Evolutionary conservation across 2,888 invertebrate genomes (phyloP).

Genomic region (Pammene aurita): DNA sequence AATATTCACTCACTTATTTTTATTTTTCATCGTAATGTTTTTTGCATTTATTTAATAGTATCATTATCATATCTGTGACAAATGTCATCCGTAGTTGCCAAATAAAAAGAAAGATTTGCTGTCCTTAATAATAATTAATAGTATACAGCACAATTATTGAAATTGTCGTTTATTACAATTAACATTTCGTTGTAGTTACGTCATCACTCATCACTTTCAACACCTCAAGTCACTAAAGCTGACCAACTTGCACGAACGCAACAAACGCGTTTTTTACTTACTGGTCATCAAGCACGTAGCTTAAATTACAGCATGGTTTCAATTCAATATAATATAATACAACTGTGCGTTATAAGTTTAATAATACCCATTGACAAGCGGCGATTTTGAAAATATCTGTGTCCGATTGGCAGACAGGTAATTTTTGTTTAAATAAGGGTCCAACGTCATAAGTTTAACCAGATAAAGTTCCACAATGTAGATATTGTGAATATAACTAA

Average conservation of each 20-base stretch:
- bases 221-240: neutral
- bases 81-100: neutral
- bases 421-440: conserved; percentile 66
- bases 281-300: conserved; percentile 51
- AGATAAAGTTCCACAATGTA: conserved; percentile 81
- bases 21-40: neutral
- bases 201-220: conserved; percentile 15
- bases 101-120: neutral
- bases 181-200: conserved; percentile 35
- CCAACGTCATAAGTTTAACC: conserved; percentile 70
- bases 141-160: neutral
- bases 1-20: neutral
- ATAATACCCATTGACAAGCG: conserved; percentile 59
- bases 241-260: neutral
- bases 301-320: neutral
- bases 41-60: neutral
- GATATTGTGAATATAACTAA: conserved; percentile 83
- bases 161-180: conserved; percentile 9
- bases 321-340: neutral
- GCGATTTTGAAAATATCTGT: conserved; percentile 63
- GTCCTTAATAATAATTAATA: conserved; percentile 1
- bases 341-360: neutral
- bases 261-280: conserved; percentile 18
- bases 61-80: neutral
- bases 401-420: conserved; percentile 55